phyloP scores from a whole-genome alignment of 2,797 vertebrate genomes.

The Meda fulgida region DNA sequence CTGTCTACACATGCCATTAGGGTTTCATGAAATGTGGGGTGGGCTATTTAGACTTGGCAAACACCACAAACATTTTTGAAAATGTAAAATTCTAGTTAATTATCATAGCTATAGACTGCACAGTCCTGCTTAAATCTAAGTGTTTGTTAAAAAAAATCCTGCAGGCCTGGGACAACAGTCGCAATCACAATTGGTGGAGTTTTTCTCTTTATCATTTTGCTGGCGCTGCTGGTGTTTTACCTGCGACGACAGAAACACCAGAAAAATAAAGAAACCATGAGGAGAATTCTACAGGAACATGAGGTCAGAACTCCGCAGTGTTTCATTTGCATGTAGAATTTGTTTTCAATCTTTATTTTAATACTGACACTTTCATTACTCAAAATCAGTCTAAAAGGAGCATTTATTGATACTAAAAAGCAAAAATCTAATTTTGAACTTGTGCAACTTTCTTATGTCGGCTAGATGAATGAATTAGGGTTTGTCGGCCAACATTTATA shows the following conservation, averaged over 20 bases:
- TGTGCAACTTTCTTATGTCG: background rate
- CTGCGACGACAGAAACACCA: constrained; percentile 86
- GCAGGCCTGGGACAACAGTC: constrained; percentile 88
- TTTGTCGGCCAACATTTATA: background rate
- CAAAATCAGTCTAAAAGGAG: background rate
- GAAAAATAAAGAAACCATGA: constrained; percentile 87
- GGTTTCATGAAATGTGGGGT: background rate
- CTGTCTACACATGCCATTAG: background rate
- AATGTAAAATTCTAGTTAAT: background rate
- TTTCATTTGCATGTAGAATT: background rate
- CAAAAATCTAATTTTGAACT: background rate
- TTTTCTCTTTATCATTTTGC: constrained; percentile 84
- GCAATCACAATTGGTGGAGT: constrained; percentile 87
- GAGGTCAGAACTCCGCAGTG: constrained; percentile 78
- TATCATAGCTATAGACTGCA: background rate
- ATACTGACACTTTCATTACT: background rate
- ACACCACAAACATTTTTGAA: background rate
- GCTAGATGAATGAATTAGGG: background rate
- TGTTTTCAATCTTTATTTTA: background rate
- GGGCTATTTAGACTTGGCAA: background rate
- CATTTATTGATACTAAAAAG: background rate
- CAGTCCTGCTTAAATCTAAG: background rate
- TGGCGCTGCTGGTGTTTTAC: constrained; percentile 82
- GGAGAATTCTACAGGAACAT: constrained; percentile 89
- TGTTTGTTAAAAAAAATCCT: constrained; percentile 19